Evolutionary conservation across 2,797 vertebrate species (phyloP).

Genomic region (Lacerta bilineata): DNA sequence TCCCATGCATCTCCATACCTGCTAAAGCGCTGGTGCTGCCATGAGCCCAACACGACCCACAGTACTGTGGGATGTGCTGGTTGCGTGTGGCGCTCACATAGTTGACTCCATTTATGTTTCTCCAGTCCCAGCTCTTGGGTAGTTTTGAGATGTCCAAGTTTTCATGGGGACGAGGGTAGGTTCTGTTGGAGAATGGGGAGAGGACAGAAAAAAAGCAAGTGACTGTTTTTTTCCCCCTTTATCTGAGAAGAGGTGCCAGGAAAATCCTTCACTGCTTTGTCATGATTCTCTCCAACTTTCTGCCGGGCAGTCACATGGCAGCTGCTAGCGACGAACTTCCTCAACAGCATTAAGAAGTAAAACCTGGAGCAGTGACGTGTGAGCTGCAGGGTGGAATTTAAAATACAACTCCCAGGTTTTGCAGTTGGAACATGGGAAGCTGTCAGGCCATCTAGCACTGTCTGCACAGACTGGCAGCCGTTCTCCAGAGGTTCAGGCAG

Average conservation of each 20-base stretch:
- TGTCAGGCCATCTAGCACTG: too few relatives aligned
- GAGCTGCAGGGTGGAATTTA: too few relatives aligned
- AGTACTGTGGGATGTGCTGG: conserved; percentile 98
- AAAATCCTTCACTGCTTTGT: too few relatives aligned
- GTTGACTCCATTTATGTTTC: conserved; percentile 88
- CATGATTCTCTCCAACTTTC: not conserved
- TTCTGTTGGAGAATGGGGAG: conserved; percentile 69
- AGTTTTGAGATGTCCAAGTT: conserved; percentile 81
- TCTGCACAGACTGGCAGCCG: too few relatives aligned
- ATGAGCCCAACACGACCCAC: conserved; percentile 97
- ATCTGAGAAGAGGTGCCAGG: too few relatives aligned
- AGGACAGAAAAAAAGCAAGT: fast-evolving
- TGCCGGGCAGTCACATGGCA: not conserved
- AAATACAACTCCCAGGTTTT: too few relatives aligned
- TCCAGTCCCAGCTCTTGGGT: conserved; percentile 93
- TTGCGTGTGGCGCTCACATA: conserved; percentile 93
- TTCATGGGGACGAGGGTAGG: conserved; percentile 87
- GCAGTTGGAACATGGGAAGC: too few relatives aligned
- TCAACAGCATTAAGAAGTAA: too few relatives aligned
- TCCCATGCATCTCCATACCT: conserved; percentile 77
- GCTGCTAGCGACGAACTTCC: not conserved
- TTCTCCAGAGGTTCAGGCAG: too few relatives aligned
- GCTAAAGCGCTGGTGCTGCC: conserved; percentile 95
- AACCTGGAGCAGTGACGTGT: too few relatives aligned
- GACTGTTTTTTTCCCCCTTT: too few relatives aligned